Evolutionary conservation across 2,113 vertebrate genomes (phyloP).

Genomic region (Garra rufa): DNA sequence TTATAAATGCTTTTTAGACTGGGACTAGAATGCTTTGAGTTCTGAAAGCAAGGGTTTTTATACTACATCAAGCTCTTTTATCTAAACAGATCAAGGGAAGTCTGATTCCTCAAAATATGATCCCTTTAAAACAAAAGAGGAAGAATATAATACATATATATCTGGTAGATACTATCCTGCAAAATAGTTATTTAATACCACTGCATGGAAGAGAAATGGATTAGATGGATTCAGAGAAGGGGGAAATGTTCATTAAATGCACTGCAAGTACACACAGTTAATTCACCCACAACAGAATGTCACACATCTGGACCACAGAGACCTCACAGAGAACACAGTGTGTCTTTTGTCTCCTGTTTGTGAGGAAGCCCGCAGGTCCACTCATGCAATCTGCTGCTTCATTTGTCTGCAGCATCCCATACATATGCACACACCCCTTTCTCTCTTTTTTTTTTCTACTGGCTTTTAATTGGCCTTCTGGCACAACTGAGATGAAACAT

Average conservation of each 20-base stretch:
- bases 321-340: not conserved
- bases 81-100: not conserved
- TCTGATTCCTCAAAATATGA: not conserved
- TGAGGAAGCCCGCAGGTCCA: constrained; percentile 12
- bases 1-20: not conserved
- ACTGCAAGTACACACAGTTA: not conserved
- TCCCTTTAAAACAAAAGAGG: not conserved
- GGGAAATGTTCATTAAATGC: not conserved
- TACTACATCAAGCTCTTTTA: not conserved
- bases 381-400: constrained; percentile 12
- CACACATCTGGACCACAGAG: constrained; percentile 1
- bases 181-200: not conserved
- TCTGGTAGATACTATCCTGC: not conserved
- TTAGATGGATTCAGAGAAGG: not conserved
- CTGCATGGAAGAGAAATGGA: not conserved
- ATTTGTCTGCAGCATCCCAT: constrained; percentile 9
- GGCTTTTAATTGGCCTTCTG: constrained; percentile 25
- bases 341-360: not conserved
- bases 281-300: constrained; percentile 3
- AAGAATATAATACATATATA: not conserved
- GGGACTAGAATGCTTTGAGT: not conserved
- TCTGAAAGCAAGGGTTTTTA: not conserved
- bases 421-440: not conserved
- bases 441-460: not conserved
- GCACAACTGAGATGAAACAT: constrained; percentile 1